Evolutionary conservation across 64 coral and sea anemone genomes (phyloP).

Genomic region (Pocillopora verrucosa): DNA sequence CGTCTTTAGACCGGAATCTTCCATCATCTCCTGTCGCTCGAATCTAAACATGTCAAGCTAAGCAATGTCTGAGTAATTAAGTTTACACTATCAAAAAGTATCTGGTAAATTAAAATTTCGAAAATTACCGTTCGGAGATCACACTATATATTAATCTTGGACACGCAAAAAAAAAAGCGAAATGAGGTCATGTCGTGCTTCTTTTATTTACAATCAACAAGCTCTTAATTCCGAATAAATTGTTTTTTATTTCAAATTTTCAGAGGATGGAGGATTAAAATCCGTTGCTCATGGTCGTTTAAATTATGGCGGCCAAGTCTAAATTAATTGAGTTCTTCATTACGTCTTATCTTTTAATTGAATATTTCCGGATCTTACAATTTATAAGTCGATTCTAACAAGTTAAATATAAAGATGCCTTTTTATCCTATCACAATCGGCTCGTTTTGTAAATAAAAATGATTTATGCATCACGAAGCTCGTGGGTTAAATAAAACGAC

Average conservation of each 20-base stretch:
- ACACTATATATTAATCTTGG: background rate
- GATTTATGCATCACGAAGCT: background rate
- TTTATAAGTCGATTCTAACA: background rate
- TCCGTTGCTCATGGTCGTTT: background rate
- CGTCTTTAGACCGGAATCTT: constrained; percentile 29
- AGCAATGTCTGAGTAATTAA: background rate
- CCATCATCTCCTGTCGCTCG: background rate
- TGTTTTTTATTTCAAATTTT: background rate
- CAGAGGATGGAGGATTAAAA: background rate
- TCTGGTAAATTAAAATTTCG: background rate
- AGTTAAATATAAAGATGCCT: background rate
- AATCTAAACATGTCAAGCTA: background rate
- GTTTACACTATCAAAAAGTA: constrained; percentile 6
- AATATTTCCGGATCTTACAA: background rate
- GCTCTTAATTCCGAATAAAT: background rate
- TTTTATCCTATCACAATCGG: background rate
- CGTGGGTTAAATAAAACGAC: background rate
- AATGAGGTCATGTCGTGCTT: background rate
- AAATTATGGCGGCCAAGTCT: background rate
- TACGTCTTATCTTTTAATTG: background rate
- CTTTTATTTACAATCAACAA: background rate
- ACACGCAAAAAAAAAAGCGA: background rate
- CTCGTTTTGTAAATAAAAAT: background rate
- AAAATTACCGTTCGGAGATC: background rate
- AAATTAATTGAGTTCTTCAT: background rate